Evolutionary conservation across 2,888 invertebrate species (phyloP), one percentile per base, ranked within the genome.

Genomic region (Apamea crenata): DNA sequence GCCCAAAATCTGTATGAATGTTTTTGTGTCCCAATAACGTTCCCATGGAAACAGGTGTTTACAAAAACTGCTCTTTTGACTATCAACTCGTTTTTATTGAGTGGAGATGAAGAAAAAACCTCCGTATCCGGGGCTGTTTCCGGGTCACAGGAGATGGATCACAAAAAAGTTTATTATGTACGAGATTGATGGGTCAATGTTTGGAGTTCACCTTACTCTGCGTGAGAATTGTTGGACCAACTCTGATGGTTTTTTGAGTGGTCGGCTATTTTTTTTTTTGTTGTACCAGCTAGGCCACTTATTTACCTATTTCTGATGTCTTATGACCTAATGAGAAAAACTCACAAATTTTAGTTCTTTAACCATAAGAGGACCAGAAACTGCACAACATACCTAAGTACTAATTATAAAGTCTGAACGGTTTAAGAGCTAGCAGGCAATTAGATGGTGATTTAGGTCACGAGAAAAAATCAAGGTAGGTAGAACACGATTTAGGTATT

Each of bases 21-120:
- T 93, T 94, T 93, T 87, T 93, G 91, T 88, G 82, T 86, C 91
- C 85, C 91, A 87, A 88, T n/a, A n/a, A 81, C 89, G 89, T 95
- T 95, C 96, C 93, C 95, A 96, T 92, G 92, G 91, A 92, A 93
- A 96, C 96, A 96, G 96, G 96, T 96, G 96, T 82, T 86, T 92
- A 95, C 90, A 95, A 95, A 96, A 96, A 96, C 93, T 90, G 90
- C 90, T 90, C 93, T 92, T 93, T 93, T 91, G 90, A 92, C 90
- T 93, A 93, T 93, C 93, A 95, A 94, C 94, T 94, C 93, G 94
- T 95, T 96, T 96, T 96, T 95, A 94, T 94, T 92, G 88, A 89
- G 85, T 78, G 76, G 72, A 88, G 87, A 81, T 73, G 81, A 85
- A 85, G 86, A 91, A 94, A 71, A 95, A 95, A 94, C 81, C 68